Base-by-base conservation (phyloP, 2,113 vertebrate species). In the Laticauda laticaudata region DNA sequence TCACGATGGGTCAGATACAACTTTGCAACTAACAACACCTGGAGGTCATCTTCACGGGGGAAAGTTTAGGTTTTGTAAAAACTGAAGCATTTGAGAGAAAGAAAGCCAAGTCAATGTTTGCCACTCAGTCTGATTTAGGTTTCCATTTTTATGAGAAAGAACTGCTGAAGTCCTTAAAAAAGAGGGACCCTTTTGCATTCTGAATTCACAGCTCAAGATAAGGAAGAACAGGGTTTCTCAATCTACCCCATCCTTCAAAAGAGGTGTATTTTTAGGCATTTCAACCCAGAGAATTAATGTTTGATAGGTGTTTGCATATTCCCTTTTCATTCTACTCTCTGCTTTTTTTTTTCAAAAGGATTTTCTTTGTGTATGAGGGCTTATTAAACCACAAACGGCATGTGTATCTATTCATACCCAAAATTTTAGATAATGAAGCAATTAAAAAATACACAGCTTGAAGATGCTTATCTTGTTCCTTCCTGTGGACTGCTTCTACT, bases 401-500 rank as follows among this genome's bases (percentile, higher is more conserved):
- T 97, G 97, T 96, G 96, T 96, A 94, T 97, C 97, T 97, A 98
- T 98, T 98, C 97, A 97, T 96, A 98, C 97, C 96, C 7, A 51
- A 97, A 98, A 97, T 97, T 98, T 98, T 97, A 97, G 97, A 98
- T 98, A 98, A 98, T 98, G 98, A 98, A 98, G 98, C 98, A 98
- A 98, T 98, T 98, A 98, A 98, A 98, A 61, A 98, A 98, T 97
- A 97, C 97, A 98, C 97, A 97, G 96, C 97, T 98, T 98, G 97
- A 97, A 98, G 98, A 98, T 98, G 2, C 97, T 97, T 98, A 98
- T 98, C 98, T 97, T 95, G 95, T 86, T 97, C 97, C 75, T 97
- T 98, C 97, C 97, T 97, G 97, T 97, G 97, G 97, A 97, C 97
- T 96, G 94, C 97, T 98, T 97, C 97, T 97, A 88, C 97, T 98